phyloP scores from a whole-genome alignment of 2,888 invertebrate species.

The Leucophenga montana region DNA sequence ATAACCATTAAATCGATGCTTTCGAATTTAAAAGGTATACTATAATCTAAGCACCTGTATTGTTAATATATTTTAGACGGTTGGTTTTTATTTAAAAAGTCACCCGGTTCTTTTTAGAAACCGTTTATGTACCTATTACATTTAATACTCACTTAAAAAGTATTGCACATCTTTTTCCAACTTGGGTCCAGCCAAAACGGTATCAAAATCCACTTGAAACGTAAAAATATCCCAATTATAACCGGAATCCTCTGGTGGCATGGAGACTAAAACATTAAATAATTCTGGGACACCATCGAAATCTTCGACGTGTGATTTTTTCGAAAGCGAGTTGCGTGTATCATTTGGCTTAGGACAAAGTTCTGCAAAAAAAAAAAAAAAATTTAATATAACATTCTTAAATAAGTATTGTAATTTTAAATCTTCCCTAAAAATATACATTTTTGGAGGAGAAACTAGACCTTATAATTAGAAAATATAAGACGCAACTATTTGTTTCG shows the following conservation, averaged over 20 bases:
- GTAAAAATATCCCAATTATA: conserved; percentile 90
- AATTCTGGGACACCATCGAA: conserved; percentile 87
- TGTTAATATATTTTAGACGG: no score
- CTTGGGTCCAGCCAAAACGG: conserved; percentile 78
- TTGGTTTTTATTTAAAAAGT: no score
- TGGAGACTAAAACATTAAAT: conserved; percentile 84
- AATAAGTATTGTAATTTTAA: no score
- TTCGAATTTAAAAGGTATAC: no score
- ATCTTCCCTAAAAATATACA: no score
- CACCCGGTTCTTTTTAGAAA: no score
- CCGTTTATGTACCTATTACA: background rate
- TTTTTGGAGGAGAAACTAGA: no score
- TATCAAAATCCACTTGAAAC: conserved; percentile 84
- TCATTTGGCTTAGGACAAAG: conserved; percentile 91
- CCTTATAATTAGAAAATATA: no score
- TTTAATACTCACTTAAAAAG: conserved; percentile 78
- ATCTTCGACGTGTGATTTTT: conserved; percentile 90
- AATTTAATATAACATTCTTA: background rate
- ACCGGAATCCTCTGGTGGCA: conserved; percentile 80
- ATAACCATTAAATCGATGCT: no score
- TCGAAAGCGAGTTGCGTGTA: conserved; percentile 81
- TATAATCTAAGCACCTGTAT: no score
- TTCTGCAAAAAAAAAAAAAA: conserved; percentile 75
- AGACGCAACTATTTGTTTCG: no score
- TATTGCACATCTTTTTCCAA: conserved; percentile 82